A percentile compares a stretch with the other conserved stretches of the same genome.
These are phyloP conservation scores for Drosophila chauvacae DNA, from an alignment of 1,140 invertebrate species.

Conservation along the genomic window DNA sequence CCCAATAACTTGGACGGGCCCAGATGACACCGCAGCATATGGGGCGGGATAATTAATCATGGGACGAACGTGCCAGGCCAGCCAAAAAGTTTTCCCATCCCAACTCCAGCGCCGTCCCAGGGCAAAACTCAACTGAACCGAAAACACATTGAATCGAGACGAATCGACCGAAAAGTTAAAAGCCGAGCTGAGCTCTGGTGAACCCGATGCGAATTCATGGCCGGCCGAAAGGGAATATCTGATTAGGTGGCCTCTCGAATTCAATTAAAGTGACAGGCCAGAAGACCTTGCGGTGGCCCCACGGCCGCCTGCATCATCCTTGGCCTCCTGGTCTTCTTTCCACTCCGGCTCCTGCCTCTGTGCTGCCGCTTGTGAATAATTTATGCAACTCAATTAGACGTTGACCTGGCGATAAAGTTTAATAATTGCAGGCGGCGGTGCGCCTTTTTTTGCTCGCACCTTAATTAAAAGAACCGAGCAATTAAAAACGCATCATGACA, in stretches of 20 bases:
- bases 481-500: conserved; percentile 71
- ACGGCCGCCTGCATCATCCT: conserved; percentile 27
- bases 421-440: conserved; percentile 45
- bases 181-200: conserved; percentile 8
- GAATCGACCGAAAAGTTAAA: conserved; percentile 36
- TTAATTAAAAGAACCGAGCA: conserved; percentile 70
- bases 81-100: conserved; percentile 52
- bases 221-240: conserved; percentile 66
- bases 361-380: conserved; percentile 33
- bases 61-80: conserved; percentile 57
- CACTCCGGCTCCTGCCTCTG: neutral
- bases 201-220: conserved; percentile 53
- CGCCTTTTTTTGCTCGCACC: conserved; percentile 20
- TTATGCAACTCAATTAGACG: conserved; percentile 71
- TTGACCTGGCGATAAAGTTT: conserved; percentile 45
- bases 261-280: conserved; percentile 63
- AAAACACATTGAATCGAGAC: conserved; percentile 25
- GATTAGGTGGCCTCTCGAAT: conserved; percentile 64
- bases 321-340: neutral
- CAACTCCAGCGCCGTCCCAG: neutral
- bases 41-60: conserved; percentile 76
- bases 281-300: conserved; percentile 19
- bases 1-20: conserved; percentile 57
- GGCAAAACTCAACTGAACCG: conserved; percentile 15
- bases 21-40: conserved; percentile 77